Base-by-base conservation (phyloP, 1,140 invertebrate species). In the Fopius arisanus region DNA sequence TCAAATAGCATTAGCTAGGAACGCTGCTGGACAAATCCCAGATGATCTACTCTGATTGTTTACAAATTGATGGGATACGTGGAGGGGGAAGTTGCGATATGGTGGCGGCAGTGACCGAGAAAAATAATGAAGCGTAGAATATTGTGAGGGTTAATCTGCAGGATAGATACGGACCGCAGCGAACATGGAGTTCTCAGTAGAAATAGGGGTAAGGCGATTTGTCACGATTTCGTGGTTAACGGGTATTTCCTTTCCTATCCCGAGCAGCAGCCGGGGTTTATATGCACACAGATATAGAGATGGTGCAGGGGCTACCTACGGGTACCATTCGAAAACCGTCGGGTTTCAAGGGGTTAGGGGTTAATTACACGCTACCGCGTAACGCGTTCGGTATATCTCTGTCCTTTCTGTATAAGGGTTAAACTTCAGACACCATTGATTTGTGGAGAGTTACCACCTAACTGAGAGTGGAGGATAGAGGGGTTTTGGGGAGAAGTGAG, bases 351-450 rank as follows among this genome's bases (percentile, higher is more conserved):
- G 72, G 72, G 78, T 78, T 78, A 83, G 77, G 74, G 81, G 77
- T 83, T 83, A 84, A 84, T 84, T 84, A 83, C 78, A 80, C 79
- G 78, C 76, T 78, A 69, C 79, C 78, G 76, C 76, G 77, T 82
- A 81, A 79, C 78, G 73, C 75, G 78, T 77, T 75, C 67, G 41
- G 77, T 59, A 14, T 59, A 65, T 19, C 62, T n/a, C 23, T 14
- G 0, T 31, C 28, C 62, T 31, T 65, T 29, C 62, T 31, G 14
- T 29, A 78, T 79, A 76, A 72, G 75, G 75, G 76, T 82, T 80
- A 78, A 84, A 84, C 82, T 84, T 84, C 82, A 75, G 80, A 81
- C 81, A 80, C 77, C 81, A 82, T 84, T 83, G 82, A 84, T 84
- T 84, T 83, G 81, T 83, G 78, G 78, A 62, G 66, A 78, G 70